A percentile compares a stretch with the other conserved stretches of the same genome.
phyloP scores from a whole-genome alignment of 2,113 vertebrate genomes.

The Psammodynastes pulverulentus region DNA sequence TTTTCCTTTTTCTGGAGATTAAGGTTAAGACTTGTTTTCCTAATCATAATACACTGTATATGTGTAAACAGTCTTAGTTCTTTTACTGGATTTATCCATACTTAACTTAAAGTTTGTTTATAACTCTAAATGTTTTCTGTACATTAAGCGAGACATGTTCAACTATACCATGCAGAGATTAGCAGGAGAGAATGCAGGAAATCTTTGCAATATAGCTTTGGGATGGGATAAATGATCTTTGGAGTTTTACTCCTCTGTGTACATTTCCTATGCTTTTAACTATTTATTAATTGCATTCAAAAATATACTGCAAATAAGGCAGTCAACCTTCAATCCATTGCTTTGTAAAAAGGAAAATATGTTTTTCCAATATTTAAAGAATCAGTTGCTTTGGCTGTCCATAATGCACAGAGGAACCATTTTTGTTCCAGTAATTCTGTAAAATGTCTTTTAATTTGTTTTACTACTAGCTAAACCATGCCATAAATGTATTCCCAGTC shows the following conservation, averaged over 20 bases:
- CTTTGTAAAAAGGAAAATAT: background rate
- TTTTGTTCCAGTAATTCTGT: background rate
- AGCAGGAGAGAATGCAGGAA: background rate
- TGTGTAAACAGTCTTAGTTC: background rate
- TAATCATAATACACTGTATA: background rate
- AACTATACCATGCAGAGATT: background rate
- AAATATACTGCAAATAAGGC: background rate
- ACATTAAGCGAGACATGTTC: background rate
- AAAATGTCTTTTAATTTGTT: background rate
- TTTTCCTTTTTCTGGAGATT: background rate
- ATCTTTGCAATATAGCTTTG: background rate
- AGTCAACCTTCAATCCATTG: background rate
- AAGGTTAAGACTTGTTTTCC: no score
- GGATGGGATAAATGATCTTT: background rate
- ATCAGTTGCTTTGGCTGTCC: background rate
- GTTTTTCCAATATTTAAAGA: background rate
- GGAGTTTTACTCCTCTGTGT: background rate
- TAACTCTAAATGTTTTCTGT: background rate
- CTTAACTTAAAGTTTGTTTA: background rate
- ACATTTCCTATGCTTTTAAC: background rate
- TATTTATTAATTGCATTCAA: background rate
- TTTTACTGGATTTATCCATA: background rate
- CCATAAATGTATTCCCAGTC: background rate
- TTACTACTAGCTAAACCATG: background rate
- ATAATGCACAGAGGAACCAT: background rate